A percentile compares a stretch with the other conserved stretches of the same genome.
Evolutionary conservation across 2,888 invertebrate species (phyloP).

Genomic region (Mechanitis messenoides): DNA sequence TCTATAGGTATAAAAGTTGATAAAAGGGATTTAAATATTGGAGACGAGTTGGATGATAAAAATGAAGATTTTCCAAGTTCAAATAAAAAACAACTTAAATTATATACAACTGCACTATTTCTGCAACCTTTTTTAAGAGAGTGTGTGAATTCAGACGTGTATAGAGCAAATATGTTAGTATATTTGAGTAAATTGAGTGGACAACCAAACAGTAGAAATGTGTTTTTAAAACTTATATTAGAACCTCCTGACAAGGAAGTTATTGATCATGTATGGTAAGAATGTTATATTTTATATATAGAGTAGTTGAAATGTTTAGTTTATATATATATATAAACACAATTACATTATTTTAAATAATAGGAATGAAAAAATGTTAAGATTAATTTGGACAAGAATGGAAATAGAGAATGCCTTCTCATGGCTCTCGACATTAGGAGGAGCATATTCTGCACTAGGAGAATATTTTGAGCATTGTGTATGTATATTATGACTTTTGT

Average conservation of each 20-base stretch:
- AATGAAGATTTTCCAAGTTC: conserved; percentile 32
- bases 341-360: neutral
- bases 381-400: conserved; percentile 76
- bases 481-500: conserved; percentile 47
- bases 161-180: conserved; percentile 49
- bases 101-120: conserved; percentile 49
- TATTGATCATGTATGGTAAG: conserved; percentile 83
- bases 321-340: neutral
- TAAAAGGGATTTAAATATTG: conserved; percentile 32
- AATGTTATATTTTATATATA: neutral
- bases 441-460: conserved; percentile 96
- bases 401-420: conserved; percentile 92
- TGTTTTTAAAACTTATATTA: conserved; percentile 68
- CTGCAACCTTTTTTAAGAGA: conserved; percentile 57
- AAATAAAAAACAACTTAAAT: conserved; percentile 37
- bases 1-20: conserved; percentile 46
- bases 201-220: conserved; percentile 41
- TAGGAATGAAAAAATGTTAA: conserved; percentile 66
- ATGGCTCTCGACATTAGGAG: conserved; percentile 97
- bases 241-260: conserved; percentile 77
- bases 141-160: conserved; percentile 51
- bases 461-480: conserved; percentile 89
- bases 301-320: neutral
- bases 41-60: conserved; percentile 37
- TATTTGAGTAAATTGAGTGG: conserved; percentile 46